Conservation (phyloP, 1,140 invertebrate species). For the Zaprionus ornatus region DNA sequence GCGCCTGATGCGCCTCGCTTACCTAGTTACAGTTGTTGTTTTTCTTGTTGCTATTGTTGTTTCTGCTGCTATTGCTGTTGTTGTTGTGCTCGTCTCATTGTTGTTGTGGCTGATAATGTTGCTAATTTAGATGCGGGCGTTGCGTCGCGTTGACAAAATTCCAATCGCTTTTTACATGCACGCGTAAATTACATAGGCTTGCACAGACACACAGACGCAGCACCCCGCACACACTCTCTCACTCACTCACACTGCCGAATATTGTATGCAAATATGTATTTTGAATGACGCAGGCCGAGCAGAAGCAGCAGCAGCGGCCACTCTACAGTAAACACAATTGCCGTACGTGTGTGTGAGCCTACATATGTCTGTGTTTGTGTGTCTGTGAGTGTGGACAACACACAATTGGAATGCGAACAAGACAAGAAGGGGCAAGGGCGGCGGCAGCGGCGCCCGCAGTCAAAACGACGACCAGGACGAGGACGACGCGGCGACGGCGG, state of each 20-base stretch:
- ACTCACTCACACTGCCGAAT: neutral
- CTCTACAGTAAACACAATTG: slow-evolving; percentile 44
- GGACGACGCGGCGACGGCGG: slow-evolving; percentile 12
- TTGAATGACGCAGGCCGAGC: slow-evolving; percentile 50
- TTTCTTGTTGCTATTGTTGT: slow-evolving; percentile 10
- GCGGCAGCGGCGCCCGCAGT: slow-evolving; percentile 1
- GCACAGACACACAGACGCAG: slow-evolving; percentile 1
- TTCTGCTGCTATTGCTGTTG: slow-evolving; percentile 13
- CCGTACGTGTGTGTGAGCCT: slow-evolving; percentile 15
- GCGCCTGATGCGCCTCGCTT: slow-evolving; percentile 65
- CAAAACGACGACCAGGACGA: neutral
- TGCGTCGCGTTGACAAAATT: slow-evolving; percentile 61
- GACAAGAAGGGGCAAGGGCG: neutral
- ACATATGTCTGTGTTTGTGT: slow-evolving; percentile 29
- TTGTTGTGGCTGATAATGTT: slow-evolving; percentile 37
- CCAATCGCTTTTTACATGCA: slow-evolving; percentile 61
- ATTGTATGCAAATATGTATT: slow-evolving; percentile 32
- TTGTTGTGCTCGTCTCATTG: slow-evolving; percentile 8
- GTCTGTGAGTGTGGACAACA: slow-evolving; percentile 40
- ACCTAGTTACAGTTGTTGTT: slow-evolving; percentile 27
- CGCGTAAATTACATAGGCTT: slow-evolving; percentile 60
- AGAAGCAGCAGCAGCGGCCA: slow-evolving; percentile 4
- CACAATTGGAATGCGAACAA: slow-evolving; percentile 19
- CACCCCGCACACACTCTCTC: neutral
- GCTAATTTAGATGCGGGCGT: slow-evolving; percentile 48